Base-by-base conservation (phyloP, 2,888 invertebrate genomes). In the Bombylius discolor region DNA sequence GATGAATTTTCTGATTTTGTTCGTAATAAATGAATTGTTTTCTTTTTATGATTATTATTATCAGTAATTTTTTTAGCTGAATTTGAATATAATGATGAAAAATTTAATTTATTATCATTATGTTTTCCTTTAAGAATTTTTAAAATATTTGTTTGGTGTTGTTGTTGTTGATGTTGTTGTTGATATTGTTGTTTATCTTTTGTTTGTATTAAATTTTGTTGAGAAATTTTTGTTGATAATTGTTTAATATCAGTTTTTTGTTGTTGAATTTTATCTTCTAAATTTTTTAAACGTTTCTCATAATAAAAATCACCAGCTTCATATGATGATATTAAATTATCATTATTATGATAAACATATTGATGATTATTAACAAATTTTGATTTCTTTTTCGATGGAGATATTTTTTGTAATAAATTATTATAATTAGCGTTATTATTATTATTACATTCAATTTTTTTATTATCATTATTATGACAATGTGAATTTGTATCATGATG, bases 241-340 rank as follows among this genome's bases (percentile, higher is more conserved):
- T 63, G 62, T 54, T 66, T 66, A 1, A 69, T 67, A 58, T 69
- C 68, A 51, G 61, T 63, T 58, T 68, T 68, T 56, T 68, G 68
- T 51, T 64, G 64, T 58, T 66, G 64, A 51, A 69, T 68, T 62
- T 67, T 65, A 23, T 67, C 65, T 57, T 69, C 68, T 23, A 69
- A 48, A 55, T 62, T 63, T 53, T 61, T 63, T 14, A 69, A 50
- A 44, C 67, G 63, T 53, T 64, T 64, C 49, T 66, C 66, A 48
- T 68, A 68, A 54, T 67, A 66, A 53, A 63, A 56, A 12, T 63
- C 59, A 44, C 62, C 64, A 31, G 61, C 59, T 47, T 55, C 55
- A 55, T 23, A 5, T 36, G 23, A 14, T 55, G 49, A 45, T 13
- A 8, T 6, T 9, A 8, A 9, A 36, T 36, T 2, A 36, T 36